phyloP scores from a whole-genome alignment of 2,888 invertebrate species.

The Timema podura region DNA sequence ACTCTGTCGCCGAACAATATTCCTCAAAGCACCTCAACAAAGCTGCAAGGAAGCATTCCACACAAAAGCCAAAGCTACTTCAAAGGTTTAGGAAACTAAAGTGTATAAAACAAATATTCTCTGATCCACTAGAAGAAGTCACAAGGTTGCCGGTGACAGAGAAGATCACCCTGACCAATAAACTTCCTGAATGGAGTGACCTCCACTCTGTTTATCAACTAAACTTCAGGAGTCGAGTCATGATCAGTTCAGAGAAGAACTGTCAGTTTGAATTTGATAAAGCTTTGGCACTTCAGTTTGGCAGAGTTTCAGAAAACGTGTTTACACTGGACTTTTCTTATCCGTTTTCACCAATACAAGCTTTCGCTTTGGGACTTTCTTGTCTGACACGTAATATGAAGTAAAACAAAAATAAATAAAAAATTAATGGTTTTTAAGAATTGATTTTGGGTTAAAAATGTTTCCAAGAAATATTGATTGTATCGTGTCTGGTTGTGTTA shows the following conservation, averaged over 20 bases:
- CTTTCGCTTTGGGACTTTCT: constrained; percentile 21
- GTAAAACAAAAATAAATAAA: constrained; percentile 11
- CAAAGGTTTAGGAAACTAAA: too few relatives aligned
- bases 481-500: too few relatives aligned
- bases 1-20: too few relatives aligned
- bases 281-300: constrained; percentile 13
- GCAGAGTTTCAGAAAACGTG: constrained; percentile 1
- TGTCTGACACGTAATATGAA: constrained; percentile 19
- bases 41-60: too few relatives aligned
- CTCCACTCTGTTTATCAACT: constrained; percentile 11
- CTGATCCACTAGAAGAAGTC: too few relatives aligned
- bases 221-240: constrained; percentile 14
- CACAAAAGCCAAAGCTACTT: too few relatives aligned
- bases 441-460: too few relatives aligned
- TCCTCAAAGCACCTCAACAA: too few relatives aligned
- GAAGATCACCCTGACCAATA: neutral
- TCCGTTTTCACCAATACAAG: constrained; percentile 18
- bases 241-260: constrained; percentile 20
- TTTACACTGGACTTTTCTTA: constrained; percentile 20
- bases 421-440: too few relatives aligned
- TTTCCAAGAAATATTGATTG: too few relatives aligned
- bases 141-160: too few relatives aligned
- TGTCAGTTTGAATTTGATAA: constrained; percentile 17
- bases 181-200: constrained; percentile 16
- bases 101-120: too few relatives aligned